phyloP scores from a whole-genome alignment of 2,888 invertebrate species.

The Thera britannica region DNA sequence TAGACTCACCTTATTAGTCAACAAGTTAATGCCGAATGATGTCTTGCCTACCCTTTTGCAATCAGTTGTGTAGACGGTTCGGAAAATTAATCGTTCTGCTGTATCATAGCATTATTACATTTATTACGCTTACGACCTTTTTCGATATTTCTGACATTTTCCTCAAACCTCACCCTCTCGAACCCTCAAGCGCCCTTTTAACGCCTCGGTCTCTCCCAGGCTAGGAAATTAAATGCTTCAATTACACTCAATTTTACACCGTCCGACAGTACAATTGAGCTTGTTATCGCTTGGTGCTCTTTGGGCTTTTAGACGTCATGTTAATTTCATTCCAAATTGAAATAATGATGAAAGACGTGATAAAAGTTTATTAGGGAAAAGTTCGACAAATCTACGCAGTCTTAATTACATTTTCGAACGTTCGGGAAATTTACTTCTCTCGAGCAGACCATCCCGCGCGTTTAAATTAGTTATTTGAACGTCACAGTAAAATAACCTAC shows the following conservation, averaged over 20 bases:
- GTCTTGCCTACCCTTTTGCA: neutral
- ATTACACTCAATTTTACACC: slow-evolving; percentile 68
- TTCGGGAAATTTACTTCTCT: slow-evolving; percentile 15
- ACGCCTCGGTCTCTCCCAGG: slow-evolving; percentile 62
- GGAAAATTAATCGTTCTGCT: slow-evolving; percentile 60
- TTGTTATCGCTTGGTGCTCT: slow-evolving; percentile 53
- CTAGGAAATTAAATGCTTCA: slow-evolving; percentile 70
- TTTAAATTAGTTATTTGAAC: neutral
- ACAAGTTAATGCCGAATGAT: neutral
- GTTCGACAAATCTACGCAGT: slow-evolving; percentile 18
- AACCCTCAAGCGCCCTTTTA: slow-evolving; percentile 68
- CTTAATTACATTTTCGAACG: slow-evolving; percentile 7
- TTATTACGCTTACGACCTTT: slow-evolving; percentile 60
- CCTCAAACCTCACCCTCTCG: slow-evolving; percentile 62
- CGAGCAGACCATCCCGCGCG: neutral
- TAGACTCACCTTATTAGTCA: neutral
- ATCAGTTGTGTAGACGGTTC: slow-evolving; percentile 13
- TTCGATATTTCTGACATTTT: slow-evolving; percentile 61
- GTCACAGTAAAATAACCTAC: neutral
- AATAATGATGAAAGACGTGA: slow-evolving; percentile 42
- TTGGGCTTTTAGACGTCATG: slow-evolving; percentile 41
- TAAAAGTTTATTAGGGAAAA: slow-evolving; percentile 34
- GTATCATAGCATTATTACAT: slow-evolving; percentile 60
- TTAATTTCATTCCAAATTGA: slow-evolving; percentile 41
- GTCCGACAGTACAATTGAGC: slow-evolving; percentile 55